Percentiles rank a stretch among this genome's conserved stretches.
These are phyloP conservation scores for Actinernus sp. DNA, from an alignment of 92 coral and sea anemone genomes.

Conservation along the genomic window DNA sequence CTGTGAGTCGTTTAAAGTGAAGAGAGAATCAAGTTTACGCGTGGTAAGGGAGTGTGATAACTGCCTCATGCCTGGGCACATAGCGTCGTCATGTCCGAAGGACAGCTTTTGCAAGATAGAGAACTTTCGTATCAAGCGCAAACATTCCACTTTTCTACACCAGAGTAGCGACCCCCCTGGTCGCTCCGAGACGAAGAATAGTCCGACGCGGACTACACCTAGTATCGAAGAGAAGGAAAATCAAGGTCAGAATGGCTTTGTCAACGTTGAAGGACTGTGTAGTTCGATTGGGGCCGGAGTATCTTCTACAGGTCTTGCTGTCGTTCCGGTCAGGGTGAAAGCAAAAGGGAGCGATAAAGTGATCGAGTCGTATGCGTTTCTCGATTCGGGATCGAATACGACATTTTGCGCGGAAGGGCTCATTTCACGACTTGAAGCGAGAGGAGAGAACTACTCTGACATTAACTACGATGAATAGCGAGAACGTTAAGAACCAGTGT, in stretches of 20 bases:
- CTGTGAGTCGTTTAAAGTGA: slow-evolving; percentile 18
- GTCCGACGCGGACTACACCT: too few relatives aligned
- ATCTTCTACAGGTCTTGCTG: slow-evolving; percentile 3
- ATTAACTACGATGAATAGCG: slow-evolving; percentile 41
- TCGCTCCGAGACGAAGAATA: slow-evolving; percentile 3
- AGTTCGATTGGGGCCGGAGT: background rate
- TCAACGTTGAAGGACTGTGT: background rate
- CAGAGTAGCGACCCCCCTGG: slow-evolving; percentile 29
- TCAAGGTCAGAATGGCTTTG: background rate
- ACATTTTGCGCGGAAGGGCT: slow-evolving; percentile 47
- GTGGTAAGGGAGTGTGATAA: slow-evolving; percentile 41
- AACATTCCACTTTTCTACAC: slow-evolving; percentile 44
- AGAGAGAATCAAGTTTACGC: slow-evolving; percentile 32
- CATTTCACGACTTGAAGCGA: slow-evolving; percentile 25
- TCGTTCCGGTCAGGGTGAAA: slow-evolving; percentile 4
- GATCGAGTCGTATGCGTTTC: slow-evolving; percentile 32
- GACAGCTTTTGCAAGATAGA: slow-evolving; percentile 19
- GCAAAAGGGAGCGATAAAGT: background rate
- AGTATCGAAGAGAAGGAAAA: too few relatives aligned
- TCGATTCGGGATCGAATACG: slow-evolving; percentile 46
- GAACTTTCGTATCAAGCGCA: slow-evolving; percentile 28
- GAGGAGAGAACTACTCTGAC: slow-evolving; percentile 25
- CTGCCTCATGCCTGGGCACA: slow-evolving; percentile 32
- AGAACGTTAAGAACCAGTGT: slow-evolving; percentile 21
- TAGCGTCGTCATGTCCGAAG: slow-evolving; percentile 20